phyloP scores from a whole-genome alignment of 2,797 vertebrate genomes.

The Takifugu ocellatus region DNA sequence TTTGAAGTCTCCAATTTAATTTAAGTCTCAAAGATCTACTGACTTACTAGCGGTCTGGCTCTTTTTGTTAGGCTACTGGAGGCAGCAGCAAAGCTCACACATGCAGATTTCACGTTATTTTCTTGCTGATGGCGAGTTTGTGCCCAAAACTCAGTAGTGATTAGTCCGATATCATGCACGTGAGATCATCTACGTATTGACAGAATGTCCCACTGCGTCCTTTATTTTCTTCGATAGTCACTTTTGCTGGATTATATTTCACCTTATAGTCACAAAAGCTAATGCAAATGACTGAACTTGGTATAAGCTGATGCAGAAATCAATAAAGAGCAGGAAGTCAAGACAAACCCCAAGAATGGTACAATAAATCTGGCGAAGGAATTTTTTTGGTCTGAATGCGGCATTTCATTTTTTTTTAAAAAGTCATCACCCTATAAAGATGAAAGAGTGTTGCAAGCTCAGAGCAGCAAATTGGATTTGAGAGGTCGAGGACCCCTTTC shows the following conservation, averaged over 20 bases:
- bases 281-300: not conserved
- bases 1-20: not conserved
- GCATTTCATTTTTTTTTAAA: not conserved
- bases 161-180: not conserved
- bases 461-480: constrained; percentile 27
- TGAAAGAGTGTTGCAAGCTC: constrained; percentile 40
- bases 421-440: constrained; percentile 18
- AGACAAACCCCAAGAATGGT: not conserved
- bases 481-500: constrained; percentile 63
- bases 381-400: constrained; percentile 1
- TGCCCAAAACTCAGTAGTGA: not conserved
- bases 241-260: no score
- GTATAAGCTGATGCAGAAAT: not conserved
- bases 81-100: not conserved
- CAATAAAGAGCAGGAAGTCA: constrained; percentile 3
- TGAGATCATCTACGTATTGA: not conserved
- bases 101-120: not conserved
- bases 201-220: not conserved
- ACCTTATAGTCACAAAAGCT: no score
- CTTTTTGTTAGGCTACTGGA: not conserved
- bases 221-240: not conserved
- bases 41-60: not conserved
- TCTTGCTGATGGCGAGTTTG: not conserved
- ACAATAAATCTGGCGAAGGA: not conserved
- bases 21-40: not conserved